Evolutionary conservation across 2,113 vertebrate genomes (phyloP), one percentile per base, ranked within the genome.

Genomic region (Platysteira castanea): DNA sequence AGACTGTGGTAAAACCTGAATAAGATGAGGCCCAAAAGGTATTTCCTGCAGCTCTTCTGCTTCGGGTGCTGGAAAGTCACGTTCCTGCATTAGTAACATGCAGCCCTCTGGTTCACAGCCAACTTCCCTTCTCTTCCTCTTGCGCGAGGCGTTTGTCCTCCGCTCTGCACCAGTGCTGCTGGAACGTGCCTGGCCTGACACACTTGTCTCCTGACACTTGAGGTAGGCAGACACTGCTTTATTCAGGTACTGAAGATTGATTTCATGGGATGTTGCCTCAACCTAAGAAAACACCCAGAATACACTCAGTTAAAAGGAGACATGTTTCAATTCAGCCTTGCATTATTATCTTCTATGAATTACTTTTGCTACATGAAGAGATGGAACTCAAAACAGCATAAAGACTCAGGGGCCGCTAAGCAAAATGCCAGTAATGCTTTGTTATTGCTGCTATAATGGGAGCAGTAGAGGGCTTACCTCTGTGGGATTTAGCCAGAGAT

Each of bases 401-500:
- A 87, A 87, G 88, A 64, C 53, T 84, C 53, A 13, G 30, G 53
- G 60, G 73, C 42, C 91, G 52, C 86, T 86, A 82, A 87, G 79
- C 35, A 80, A 97, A 93, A 93, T 91, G 90, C 63, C 91, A 95
- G 60, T 87, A 94, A 93, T 65, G 84, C 41, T 87, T 67, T 81
- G 73, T 80, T 94, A 84, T 53, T 24, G 8, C 37, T 76, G 53
- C 68, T 69, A 7, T 84, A 94, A 89, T 39, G 86, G 57, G 84
- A 81, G 54, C 54, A 93, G 63, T 65, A 88, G 28, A 47, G 28
- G 13, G 37, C 96, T 92, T 93, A 99, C 99, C 99, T 99, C 99
- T 0, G 99, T 99, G 85, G 99, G 99, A 94, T 99, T 99, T 81
- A 99, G 98, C 99, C 99, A 99, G 83, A 93, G 54, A 57, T 98